Evolutionary conservation across 1,140 invertebrate species (phyloP).

Genomic region (Apis florea): DNA sequence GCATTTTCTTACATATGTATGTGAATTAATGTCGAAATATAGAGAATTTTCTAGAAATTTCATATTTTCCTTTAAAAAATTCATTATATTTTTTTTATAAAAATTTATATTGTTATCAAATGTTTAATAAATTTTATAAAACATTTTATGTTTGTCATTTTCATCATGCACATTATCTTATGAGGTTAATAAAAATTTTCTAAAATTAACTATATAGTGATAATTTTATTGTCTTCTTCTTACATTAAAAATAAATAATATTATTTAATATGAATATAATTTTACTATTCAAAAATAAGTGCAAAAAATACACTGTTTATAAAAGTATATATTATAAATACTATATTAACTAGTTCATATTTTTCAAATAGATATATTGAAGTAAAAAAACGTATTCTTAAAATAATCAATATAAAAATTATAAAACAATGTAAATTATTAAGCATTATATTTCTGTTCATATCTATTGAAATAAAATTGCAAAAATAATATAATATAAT

Average conservation of each 20-base stretch:
- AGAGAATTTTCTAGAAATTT: constrained; percentile 26
- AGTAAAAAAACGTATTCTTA: neutral
- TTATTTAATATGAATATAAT: neutral
- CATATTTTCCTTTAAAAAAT: neutral
- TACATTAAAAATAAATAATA: neutral
- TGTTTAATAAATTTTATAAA: neutral
- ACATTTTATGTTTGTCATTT: too few relatives aligned
- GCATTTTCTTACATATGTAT: neutral
- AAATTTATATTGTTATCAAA: neutral
- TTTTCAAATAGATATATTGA: neutral
- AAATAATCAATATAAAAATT: neutral
- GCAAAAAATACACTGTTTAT: neutral
- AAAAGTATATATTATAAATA: neutral
- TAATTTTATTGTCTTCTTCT: neutral
- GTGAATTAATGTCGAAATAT: neutral
- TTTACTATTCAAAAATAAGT: neutral
- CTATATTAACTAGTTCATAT: neutral
- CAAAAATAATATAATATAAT: too few relatives aligned
- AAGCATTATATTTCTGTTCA: neutral
- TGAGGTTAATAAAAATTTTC: neutral
- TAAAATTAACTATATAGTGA: neutral
- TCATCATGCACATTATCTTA: neutral
- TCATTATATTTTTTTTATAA: neutral
- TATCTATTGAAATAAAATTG: neutral
- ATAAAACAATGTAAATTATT: neutral